These are phyloP conservation scores for Grammomys surdaster DNA, from an alignment of 2,113 vertebrate genomes.

Conservation along the genomic window DNA sequence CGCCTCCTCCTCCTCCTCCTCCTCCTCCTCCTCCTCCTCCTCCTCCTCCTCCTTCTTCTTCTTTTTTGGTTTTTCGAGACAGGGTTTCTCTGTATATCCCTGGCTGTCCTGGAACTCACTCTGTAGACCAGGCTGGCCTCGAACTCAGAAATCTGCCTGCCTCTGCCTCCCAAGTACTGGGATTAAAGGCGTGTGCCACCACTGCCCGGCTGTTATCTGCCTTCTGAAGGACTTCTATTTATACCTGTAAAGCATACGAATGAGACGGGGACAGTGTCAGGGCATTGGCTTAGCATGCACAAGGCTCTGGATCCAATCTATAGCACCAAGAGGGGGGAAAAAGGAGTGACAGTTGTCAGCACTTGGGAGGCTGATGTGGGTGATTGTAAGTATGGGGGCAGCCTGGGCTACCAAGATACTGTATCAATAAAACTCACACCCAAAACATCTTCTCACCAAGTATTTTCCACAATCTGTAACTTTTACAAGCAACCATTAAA, in stretches of 20 bases:
- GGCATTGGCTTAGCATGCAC: no score
- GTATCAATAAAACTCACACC: not conserved
- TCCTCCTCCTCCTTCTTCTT: no score
- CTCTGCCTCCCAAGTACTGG: no score
- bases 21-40: no score
- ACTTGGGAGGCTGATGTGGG: not conserved
- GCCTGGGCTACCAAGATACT: not conserved
- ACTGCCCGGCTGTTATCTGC: no score
- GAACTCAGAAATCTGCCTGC: no score
- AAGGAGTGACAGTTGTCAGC: not conserved
- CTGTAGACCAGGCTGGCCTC: no score
- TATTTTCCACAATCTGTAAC: not conserved
- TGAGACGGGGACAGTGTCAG: not conserved
- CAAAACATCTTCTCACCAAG: not conserved
- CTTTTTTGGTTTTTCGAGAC: no score
- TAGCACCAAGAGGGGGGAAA: not conserved
- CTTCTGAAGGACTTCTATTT: not conserved
- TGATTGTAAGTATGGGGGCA: not conserved
- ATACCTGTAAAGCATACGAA: not conserved
- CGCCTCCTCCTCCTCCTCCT: no score
- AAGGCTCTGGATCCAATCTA: not conserved
- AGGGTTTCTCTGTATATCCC: no score
- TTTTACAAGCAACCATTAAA: conserved; percentile 3
- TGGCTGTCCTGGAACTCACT: no score
- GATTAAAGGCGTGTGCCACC: no score